phyloP scores from a whole-genome alignment of 2,797 vertebrate species.

The Myiothlypis coronata region DNA sequence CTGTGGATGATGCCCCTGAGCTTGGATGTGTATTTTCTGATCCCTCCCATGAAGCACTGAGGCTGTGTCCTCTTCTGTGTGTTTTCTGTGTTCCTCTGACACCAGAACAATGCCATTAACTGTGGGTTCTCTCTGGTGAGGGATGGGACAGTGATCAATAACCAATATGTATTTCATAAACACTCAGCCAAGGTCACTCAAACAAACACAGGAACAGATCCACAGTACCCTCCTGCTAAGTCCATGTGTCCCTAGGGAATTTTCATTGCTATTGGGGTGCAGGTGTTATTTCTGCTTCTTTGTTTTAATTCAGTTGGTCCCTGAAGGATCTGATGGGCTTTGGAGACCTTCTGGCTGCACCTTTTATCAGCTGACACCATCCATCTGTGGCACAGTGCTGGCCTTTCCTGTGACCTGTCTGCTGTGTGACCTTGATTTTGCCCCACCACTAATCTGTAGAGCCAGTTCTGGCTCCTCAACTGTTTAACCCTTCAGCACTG shows the following conservation, averaged over 20 bases:
- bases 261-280: conserved; percentile 31
- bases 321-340: conserved; percentile 54
- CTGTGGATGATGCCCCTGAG: not conserved
- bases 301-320: conserved; percentile 49
- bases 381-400: conserved; percentile 20
- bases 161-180: conserved; percentile 50
- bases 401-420: conserved; percentile 4
- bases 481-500: not conserved
- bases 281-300: conserved; percentile 48
- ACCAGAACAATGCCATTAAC: not conserved
- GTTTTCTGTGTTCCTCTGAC: not conserved
- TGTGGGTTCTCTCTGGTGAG: not conserved
- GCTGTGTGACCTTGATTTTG: conserved; percentile 36
- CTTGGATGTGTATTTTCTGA: not conserved
- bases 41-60: not conserved
- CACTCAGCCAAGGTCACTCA: conserved; percentile 25
- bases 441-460: conserved; percentile 1
- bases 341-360: conserved; percentile 49
- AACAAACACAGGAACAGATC: not conserved
- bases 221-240: not conserved
- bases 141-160: not conserved
- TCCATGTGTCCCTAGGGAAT: not conserved
- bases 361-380: conserved; percentile 18
- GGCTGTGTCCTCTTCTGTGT: not conserved
- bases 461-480: not conserved